Base-by-base conservation (phyloP, 1,140 invertebrate genomes). In the Drosophila bifasciata region DNA sequence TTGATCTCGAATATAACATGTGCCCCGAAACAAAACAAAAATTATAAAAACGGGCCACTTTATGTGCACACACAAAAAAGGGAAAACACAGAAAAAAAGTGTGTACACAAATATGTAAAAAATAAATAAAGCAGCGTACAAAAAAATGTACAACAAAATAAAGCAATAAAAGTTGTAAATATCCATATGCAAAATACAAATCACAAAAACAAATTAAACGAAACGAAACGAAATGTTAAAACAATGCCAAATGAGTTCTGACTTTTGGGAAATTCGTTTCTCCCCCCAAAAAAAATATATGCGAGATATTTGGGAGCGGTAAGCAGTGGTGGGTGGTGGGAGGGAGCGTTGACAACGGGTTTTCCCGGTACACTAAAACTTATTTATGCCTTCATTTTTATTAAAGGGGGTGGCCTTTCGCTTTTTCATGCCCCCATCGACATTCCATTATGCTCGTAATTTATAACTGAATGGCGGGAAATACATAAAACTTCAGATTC, bases 1-100 rank as follows among this genome's bases (percentile, higher is more conserved):
- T 88, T 88, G 83, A 88, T 88, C 83, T 88, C 83, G 61, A 79
- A 76, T 13, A 74, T 13, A 74, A 85, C 67, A 79, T 62, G 60
- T 55, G 50, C 32, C 36, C 50, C 45, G 36, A 41, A 50, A 56
- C 43, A 55, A 63, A 74, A 50, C 21, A 66, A 72, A 39, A 49
- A 66, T 64, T 39, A 62, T 39, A 62, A 84, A 61, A 84, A 84
- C 70, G 59, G 70, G 70, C 58, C 62, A 78, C 76, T 68, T 64
- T 74, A 74, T n/a, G n/a, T n/a, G n/a, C n/a, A n/a, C n/a, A n/a
- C 71, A 70, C 57, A 66, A 59, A 80, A 76, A 64, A 68, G 63
- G 49, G 17, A 68, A 73, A 71, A 76, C 40, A 36, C 52, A 48
- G 40, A 61, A 46, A 51, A 32, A 19, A 50, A 28, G n/a, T n/a